Evolutionary conservation across 2,888 invertebrate genomes (phyloP).

Genomic region (Crossocerus cetratus): DNA sequence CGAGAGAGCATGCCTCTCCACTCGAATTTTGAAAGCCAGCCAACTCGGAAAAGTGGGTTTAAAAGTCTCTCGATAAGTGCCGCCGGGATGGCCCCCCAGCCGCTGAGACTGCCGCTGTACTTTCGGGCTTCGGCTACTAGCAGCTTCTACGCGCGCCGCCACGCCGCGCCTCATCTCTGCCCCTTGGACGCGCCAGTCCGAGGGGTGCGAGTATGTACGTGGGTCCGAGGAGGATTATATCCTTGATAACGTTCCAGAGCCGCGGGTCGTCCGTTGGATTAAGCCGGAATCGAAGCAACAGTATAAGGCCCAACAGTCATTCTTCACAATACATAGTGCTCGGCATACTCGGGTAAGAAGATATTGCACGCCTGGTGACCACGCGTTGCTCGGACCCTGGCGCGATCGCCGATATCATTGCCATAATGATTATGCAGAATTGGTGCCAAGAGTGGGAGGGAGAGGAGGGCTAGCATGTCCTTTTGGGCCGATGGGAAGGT

Average conservation of each 20-base stretch:
- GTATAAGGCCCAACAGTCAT: too few relatives aligned
- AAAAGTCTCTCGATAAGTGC: conserved; percentile 76
- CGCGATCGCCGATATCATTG: not conserved
- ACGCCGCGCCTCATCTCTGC: not conserved
- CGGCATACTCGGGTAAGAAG: too few relatives aligned
- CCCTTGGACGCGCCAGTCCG: not conserved
- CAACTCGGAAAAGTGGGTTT: conserved; percentile 76
- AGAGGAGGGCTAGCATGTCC: too few relatives aligned
- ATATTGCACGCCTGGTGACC: too few relatives aligned
- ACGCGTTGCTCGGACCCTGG: not conserved
- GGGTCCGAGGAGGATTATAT: conserved; percentile 20
- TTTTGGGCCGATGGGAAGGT: too few relatives aligned
- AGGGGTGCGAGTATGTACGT: conserved; percentile 3
- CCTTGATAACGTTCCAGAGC: conserved; percentile 1
- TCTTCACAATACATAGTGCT: too few relatives aligned
- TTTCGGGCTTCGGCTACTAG: conserved; percentile 28
- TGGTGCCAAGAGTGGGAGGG: too few relatives aligned
- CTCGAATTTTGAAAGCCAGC: conserved; percentile 76
- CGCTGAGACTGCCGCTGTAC: conserved; percentile 33
- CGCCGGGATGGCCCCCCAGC: conserved; percentile 58
- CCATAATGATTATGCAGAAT: not conserved
- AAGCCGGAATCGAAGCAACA: not conserved
- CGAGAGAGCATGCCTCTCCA: conserved; percentile 57
- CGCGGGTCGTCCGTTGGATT: conserved; percentile 6
- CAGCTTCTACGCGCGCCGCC: conserved; percentile 35